These are phyloP conservation scores for Tiphia femorata DNA, from an alignment of 2,888 invertebrate genomes.

Conservation along the genomic window DNA sequence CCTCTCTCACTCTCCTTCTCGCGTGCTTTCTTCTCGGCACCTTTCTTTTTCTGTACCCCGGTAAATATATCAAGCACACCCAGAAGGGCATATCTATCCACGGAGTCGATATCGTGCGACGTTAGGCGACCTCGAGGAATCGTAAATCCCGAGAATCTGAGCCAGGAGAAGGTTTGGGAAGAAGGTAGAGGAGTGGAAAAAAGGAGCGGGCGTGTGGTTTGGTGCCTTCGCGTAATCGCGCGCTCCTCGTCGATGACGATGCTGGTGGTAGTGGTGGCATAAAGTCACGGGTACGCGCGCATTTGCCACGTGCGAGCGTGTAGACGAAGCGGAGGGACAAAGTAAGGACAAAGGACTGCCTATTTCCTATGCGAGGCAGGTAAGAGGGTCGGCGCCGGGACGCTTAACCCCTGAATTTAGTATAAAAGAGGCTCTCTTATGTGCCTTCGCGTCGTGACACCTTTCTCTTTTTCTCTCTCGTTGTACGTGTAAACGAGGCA, in stretches of 20 bases:
- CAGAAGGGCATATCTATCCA: slow-evolving; percentile 2
- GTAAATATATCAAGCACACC: slow-evolving; percentile 22
- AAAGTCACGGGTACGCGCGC: too few species aligned
- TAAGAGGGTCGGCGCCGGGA: slow-evolving; percentile 24
- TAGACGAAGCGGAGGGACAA: slow-evolving; percentile 13
- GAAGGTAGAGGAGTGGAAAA: too few species aligned
- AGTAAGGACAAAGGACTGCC: slow-evolving; percentile 26
- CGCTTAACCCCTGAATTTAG: slow-evolving; percentile 45
- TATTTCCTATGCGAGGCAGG: slow-evolving; percentile 37
- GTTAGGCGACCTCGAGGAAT: slow-evolving; percentile 15
- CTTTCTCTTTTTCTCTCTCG: not conserved
- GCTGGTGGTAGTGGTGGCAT: too few species aligned
- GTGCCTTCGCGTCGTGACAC: not conserved
- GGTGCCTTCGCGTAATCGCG: too few species aligned
- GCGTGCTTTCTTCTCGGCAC: not conserved
- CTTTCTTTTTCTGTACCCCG: too few species aligned
- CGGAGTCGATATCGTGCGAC: slow-evolving; percentile 12
- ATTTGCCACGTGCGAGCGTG: not conserved
- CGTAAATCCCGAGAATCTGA: slow-evolving; percentile 21
- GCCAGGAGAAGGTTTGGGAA: too few species aligned
- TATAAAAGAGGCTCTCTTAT: slow-evolving; percentile 32
- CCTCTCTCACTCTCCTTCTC: not conserved
- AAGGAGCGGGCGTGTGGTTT: not conserved
- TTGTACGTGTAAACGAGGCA: not conserved
- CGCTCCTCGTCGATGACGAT: too few species aligned